A percentile compares a stretch with the other conserved stretches of the same genome.
Evolutionary conservation across 2,113 vertebrate genomes (phyloP).

Genomic region (Pseudonaja textilis): DNA sequence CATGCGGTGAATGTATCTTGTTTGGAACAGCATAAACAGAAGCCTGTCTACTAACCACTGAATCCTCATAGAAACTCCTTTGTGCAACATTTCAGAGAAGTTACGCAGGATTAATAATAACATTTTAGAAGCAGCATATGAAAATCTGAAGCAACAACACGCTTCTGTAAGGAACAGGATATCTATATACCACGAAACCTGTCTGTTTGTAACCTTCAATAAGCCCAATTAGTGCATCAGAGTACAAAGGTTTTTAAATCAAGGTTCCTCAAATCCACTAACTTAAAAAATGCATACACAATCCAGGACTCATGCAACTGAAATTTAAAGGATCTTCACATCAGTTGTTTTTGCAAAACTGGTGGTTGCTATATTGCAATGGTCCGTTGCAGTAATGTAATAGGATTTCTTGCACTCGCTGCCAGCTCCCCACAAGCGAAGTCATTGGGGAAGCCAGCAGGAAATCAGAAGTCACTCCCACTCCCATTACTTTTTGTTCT

Average conservation of each 20-base stretch:
- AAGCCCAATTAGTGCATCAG: background rate
- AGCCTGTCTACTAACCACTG: background rate
- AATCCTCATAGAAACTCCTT: background rate
- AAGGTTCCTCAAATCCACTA: background rate
- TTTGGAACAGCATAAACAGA: background rate
- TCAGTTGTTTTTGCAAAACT: background rate
- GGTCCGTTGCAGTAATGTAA: background rate
- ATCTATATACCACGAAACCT: background rate
- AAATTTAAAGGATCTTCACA: background rate
- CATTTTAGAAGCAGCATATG: background rate
- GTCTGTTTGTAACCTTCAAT: background rate
- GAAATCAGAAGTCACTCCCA: background rate
- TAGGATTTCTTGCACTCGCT: background rate
- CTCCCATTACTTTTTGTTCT: background rate
- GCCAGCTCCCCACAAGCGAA: background rate
- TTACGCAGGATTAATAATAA: background rate
- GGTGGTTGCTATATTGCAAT: background rate
- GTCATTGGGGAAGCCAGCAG: background rate
- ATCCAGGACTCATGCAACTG: background rate
- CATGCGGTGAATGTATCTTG: background rate
- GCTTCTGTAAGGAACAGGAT: background rate
- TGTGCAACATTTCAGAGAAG: background rate
- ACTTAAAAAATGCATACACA: background rate
- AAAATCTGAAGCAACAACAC: background rate
- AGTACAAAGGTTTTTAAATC: background rate